Conservation (phyloP, 2,113 vertebrate species). For the Sylvietta virens region DNA sequence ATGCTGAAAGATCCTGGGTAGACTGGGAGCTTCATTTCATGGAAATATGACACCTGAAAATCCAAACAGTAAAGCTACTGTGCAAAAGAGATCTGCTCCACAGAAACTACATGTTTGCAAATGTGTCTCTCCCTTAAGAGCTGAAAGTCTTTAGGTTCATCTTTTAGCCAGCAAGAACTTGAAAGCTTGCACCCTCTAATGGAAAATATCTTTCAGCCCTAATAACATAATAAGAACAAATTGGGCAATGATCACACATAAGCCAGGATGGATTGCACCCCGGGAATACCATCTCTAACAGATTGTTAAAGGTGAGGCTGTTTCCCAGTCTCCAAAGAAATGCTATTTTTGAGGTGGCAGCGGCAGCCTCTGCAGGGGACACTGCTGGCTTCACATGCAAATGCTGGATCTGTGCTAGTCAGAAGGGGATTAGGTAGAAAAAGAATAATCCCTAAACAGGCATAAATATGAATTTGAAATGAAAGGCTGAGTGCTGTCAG, state of each 20-base stretch:
- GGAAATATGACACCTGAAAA: not conserved
- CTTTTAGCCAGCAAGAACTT: not conserved
- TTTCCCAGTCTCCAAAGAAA: constrained; percentile 5
- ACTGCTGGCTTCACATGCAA: not conserved
- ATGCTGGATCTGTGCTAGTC: not conserved
- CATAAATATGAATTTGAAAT: not conserved
- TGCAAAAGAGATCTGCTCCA: not conserved
- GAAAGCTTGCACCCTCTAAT: constrained; percentile 17
- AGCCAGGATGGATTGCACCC: not conserved
- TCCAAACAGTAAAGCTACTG: not conserved
- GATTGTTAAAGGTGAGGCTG: constrained; percentile 27
- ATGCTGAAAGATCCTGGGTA: not conserved
- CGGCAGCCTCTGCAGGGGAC: constrained; percentile 41
- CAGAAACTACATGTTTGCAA: not conserved
- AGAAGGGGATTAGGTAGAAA: not conserved
- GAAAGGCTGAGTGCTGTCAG: not conserved
- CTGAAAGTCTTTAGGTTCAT: constrained; percentile 8
- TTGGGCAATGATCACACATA: constrained; percentile 13
- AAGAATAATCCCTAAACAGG: not conserved
- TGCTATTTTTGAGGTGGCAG: constrained; percentile 17
- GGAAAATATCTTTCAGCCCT: constrained; percentile 48
- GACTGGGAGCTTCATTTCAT: not conserved
- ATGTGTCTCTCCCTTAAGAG: not conserved
- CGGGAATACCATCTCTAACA: not conserved
- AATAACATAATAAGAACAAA: constrained; percentile 54